phyloP scores from a whole-genome alignment of 1,140 invertebrate genomes.

The Polypedilum vanderplanki region DNA sequence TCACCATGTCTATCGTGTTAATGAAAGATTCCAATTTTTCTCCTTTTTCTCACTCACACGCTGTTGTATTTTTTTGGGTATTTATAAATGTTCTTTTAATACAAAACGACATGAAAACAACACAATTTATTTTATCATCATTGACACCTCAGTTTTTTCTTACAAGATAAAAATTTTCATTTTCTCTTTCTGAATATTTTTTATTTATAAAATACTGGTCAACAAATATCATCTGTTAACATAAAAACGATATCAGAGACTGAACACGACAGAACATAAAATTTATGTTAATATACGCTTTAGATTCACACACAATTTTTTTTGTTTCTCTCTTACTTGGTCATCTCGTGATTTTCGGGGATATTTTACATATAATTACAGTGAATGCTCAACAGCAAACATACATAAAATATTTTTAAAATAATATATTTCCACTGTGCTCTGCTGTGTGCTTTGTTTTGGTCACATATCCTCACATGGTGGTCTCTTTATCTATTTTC shows the following conservation, averaged over 20 bases:
- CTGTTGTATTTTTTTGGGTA: constrained; percentile 4
- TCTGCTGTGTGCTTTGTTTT: background rate
- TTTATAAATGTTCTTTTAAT: constrained; percentile 21
- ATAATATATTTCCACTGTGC: too few relatives aligned
- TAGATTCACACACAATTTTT: constrained; percentile 4
- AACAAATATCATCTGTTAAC: constrained; percentile 21
- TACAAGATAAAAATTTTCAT: background rate
- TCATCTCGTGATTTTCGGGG: constrained; percentile 5
- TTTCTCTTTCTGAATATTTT: background rate
- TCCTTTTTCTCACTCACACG: background rate
- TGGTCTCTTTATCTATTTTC: constrained; percentile 9
- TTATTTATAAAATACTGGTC: constrained; percentile 6
- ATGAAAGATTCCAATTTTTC: background rate
- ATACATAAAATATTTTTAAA: background rate
- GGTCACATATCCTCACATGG: background rate
- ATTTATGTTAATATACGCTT: constrained; percentile 26
- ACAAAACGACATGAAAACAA: constrained; percentile 19
- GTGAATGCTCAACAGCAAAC: constrained; percentile 6
- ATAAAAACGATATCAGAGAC: constrained; percentile 27
- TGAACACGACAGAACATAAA: constrained; percentile 27
- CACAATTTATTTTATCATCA: constrained; percentile 28
- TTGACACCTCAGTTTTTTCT: constrained; percentile 22
- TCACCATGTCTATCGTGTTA: background rate
- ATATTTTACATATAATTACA: constrained; percentile 26
- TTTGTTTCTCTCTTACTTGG: background rate